phyloP scores from a whole-genome alignment of 2,113 vertebrate genomes.

The Perca schrenkii region DNA sequence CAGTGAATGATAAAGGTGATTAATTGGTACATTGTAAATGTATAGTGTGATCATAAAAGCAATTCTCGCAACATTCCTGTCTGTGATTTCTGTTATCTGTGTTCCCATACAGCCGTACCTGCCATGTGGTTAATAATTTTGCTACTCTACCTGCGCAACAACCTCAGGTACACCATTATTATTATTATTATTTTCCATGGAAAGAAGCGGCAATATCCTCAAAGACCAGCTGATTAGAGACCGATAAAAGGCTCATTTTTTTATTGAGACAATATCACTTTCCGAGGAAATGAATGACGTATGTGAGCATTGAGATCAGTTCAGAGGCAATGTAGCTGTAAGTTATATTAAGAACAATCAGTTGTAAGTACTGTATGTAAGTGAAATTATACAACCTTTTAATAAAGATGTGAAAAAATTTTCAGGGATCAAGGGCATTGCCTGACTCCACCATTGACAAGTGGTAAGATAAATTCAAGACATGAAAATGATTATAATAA shows the following conservation, averaged over 20 bases:
- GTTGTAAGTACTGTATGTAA: background rate
- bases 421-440: slow-evolving; percentile 41
- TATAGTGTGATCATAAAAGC: background rate
- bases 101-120: slow-evolving; percentile 52
- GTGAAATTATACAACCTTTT: background rate
- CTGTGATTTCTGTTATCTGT: slow-evolving; percentile 61
- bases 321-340: background rate
- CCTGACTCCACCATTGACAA: slow-evolving; percentile 1
- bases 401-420: background rate
- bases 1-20: background rate
- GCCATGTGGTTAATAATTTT: slow-evolving; percentile 33
- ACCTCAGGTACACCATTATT: slow-evolving; percentile 63
- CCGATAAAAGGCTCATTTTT: background rate
- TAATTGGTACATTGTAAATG: background rate
- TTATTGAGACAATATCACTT: slow-evolving; percentile 1
- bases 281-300: background rate
- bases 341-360: background rate
- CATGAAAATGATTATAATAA: background rate
- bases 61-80: background rate
- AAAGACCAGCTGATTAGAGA: slow-evolving; percentile 14
- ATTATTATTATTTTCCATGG: slow-evolving; percentile 36
- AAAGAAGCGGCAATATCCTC: slow-evolving; percentile 27
- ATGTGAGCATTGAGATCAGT: background rate
- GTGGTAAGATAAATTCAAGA: slow-evolving; percentile 58
- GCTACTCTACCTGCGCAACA: slow-evolving; percentile 2